Evolutionary conservation across 2,113 vertebrate genomes (phyloP), one percentile per base, ranked within the genome.

Genomic region (Todiramphus saurophagus): DNA sequence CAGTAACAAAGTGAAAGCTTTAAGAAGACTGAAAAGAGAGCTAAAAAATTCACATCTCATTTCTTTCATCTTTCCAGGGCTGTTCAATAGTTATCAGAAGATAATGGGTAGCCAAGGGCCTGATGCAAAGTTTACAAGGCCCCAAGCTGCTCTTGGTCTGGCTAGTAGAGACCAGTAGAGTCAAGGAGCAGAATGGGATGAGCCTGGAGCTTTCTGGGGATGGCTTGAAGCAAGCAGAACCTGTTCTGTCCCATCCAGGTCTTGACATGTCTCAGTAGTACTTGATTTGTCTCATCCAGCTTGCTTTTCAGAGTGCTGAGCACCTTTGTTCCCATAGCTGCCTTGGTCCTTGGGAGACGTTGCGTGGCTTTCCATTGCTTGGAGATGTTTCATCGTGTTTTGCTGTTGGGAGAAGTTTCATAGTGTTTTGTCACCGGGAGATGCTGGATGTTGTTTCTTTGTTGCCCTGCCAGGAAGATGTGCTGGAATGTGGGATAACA

Each of bases 401-500:
- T 8, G 1, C 10, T 91, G 43, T 1, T 76, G 66, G 44, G 44
- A 60, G 58, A 69, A n/a, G 10, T 59, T 83, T 46, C 30, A 15
- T 19, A 30, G 30, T 72, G 51, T 39, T 74, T 12, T 0, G 0
- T 75, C 25, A 50, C 30, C 68, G 37, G 56, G 31, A 76, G 53
- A 66, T 79, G 33, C 46, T 89, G 10, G 33, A 51, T 25, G 10
- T 24, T 73, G 23, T 86, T 90, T 51, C 10, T 0, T 56, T 94
- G 56, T 91, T 94, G 13, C 8, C 21, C 27, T 31, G 60, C 63
- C 91, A 87, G 70, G 68, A 80, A 96, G 97, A 72, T 99, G 99
- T 80, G 58, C 69, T 75, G 98, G 98, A 82, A 98, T 98, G 96
- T 99, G 99, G 99, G 99, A 99, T 79, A 96, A 98, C 89, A 96